Evolutionary conservation across 2,113 vertebrate genomes (phyloP).

Genomic region (Sapayoa aenigma): DNA sequence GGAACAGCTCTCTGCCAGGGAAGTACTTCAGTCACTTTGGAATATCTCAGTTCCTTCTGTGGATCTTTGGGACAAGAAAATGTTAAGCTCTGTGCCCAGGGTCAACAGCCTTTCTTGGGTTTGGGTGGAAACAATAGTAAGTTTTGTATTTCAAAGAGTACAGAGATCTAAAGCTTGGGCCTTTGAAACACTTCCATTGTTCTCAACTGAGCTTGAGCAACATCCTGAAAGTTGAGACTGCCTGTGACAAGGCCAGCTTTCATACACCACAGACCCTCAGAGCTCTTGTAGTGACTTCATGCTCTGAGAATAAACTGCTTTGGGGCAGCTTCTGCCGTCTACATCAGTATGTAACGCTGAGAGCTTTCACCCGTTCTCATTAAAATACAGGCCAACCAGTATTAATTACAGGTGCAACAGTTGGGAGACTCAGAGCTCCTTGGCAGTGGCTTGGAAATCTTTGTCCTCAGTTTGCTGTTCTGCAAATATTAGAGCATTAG

Average conservation of each 20-base stretch:
- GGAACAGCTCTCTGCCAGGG: not conserved
- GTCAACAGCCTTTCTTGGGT: not conserved
- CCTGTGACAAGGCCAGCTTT: not conserved
- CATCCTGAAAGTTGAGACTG: not conserved
- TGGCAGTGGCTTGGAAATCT: not conserved
- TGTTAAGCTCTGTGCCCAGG: not conserved
- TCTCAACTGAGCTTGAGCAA: not conserved
- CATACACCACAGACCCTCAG: not conserved
- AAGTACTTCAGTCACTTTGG: not conserved
- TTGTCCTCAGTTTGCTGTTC: not conserved
- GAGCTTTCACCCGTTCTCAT: not conserved
- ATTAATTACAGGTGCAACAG: not conserved
- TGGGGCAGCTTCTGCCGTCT: not conserved
- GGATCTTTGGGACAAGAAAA: not conserved
- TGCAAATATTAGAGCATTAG: not conserved
- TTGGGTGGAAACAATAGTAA: not conserved
- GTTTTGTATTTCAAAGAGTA: not conserved
- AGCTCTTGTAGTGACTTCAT: not conserved
- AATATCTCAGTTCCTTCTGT: not conserved
- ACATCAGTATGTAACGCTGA: not conserved
- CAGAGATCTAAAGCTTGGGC: not conserved
- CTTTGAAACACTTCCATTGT: not conserved
- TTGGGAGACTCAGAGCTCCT: not conserved
- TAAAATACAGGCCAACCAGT: not conserved
- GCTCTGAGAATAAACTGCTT: not conserved